Conservation (phyloP, 2,888 invertebrate species). For the Sminthurinus aureus region DNA sequence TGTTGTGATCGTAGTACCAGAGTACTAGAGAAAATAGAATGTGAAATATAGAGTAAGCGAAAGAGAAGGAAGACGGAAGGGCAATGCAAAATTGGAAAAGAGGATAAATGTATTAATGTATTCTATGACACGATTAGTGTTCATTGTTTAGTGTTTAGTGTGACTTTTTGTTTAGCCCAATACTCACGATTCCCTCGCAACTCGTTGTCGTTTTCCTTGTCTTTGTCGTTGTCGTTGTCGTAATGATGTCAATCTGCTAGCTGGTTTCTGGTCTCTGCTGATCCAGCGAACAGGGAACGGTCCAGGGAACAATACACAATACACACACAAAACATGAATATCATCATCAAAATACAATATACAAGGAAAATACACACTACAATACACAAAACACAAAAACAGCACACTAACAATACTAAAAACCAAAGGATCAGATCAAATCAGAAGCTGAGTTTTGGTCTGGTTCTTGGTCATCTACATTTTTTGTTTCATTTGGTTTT, state of each 20-base stretch:
- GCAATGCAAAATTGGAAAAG: constrained; percentile 33
- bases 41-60: constrained; percentile 30
- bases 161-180: constrained; percentile 49
- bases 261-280: too few species aligned
- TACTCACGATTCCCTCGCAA: constrained; percentile 1
- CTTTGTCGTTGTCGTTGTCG: constrained; percentile 20
- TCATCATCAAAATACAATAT: constrained; percentile 15
- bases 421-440: neutral
- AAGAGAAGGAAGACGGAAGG: neutral
- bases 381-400: neutral
- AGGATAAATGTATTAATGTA: constrained; percentile 55
- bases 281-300: too few species aligned
- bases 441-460: neutral
- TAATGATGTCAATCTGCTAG: constrained; percentile 57
- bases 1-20: too few species aligned
- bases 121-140: constrained; percentile 56
- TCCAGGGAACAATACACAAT: constrained; percentile 44
- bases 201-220: neutral
- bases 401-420: neutral
- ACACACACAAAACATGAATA: constrained; percentile 27
- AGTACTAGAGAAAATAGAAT: neutral
- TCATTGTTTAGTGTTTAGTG: constrained; percentile 29
- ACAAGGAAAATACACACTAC: too few species aligned
- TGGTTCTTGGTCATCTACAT: neutral
- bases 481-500: neutral